These are phyloP conservation scores for Drosophila auraria DNA, from an alignment of 1,140 invertebrate species.

Conservation along the genomic window DNA sequence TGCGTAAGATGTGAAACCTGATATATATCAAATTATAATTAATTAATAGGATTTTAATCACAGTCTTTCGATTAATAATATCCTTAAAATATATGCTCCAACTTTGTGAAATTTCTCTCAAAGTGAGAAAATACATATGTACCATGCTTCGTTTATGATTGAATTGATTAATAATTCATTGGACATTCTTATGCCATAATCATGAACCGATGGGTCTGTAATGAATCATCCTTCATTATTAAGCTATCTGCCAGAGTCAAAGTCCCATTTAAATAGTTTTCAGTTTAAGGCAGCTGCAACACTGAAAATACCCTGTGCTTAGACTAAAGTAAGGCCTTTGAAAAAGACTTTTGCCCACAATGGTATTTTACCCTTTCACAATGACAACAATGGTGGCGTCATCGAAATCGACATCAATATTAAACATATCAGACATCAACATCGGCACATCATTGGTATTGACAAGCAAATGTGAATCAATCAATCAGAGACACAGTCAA, in stretches of 20 bases:
- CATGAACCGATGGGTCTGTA: background rate
- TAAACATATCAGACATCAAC: background rate
- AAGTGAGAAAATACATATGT: no score
- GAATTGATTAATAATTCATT: no score
- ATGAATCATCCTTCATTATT: background rate
- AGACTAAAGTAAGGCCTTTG: background rate
- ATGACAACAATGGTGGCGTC: constrained; percentile 2
- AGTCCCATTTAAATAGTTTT: background rate
- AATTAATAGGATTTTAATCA: background rate
- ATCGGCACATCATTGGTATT: constrained; percentile 25
- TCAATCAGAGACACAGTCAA: constrained; percentile 33
- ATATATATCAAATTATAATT: background rate
- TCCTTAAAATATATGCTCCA: no score
- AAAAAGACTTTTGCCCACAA: constrained; percentile 5
- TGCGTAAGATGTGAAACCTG: background rate
- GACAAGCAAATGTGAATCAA: constrained; percentile 49
- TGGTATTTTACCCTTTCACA: constrained; percentile 17
- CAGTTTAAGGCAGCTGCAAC: background rate
- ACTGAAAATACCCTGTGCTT: no score
- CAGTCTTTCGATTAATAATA: no score
- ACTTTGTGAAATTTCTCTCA: no score
- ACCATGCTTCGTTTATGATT: no score
- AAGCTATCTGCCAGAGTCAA: background rate
- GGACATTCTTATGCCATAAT: no score
- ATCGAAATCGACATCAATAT: constrained; percentile 9